phyloP scores from a whole-genome alignment of 1,140 invertebrate species.

The Polypedilum pembai region DNA sequence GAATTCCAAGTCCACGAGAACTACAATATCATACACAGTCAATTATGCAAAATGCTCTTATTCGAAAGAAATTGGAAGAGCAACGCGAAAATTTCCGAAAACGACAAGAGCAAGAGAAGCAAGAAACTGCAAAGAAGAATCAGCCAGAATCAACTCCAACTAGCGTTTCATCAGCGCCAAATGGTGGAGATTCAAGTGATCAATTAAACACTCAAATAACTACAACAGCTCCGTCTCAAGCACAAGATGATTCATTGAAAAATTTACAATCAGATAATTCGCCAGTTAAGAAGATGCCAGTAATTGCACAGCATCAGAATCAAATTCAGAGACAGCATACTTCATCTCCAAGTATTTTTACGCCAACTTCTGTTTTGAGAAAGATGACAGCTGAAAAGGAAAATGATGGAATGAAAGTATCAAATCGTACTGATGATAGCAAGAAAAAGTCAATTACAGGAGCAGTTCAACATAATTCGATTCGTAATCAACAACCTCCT shows the following conservation, averaged over 20 bases:
- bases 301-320: background rate
- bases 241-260: conserved; percentile 37
- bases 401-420: conserved; percentile 39
- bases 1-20: conserved; percentile 74
- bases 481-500: background rate
- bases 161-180: conserved; percentile 31
- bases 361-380: conserved; percentile 80
- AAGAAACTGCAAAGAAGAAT: conserved; percentile 34
- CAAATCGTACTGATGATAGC: background rate
- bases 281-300: conserved; percentile 41
- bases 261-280: conserved; percentile 43
- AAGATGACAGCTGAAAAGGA: conserved; percentile 91
- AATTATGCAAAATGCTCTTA: conserved; percentile 72
- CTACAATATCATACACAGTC: conserved; percentile 72
- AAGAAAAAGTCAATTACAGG: background rate
- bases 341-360: conserved; percentile 70
- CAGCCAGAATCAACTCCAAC: conserved; percentile 30
- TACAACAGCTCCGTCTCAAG: conserved; percentile 32
- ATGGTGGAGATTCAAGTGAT: background rate
- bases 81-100: conserved; percentile 73
- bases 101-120: conserved; percentile 58
- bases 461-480: background rate
- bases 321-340: conserved; percentile 35
- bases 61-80: conserved; percentile 80
- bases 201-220: conserved; percentile 9